These are phyloP conservation scores for Oophaga sylvatica DNA, from an alignment of 2,797 vertebrate genomes.

Conservation along the genomic window DNA sequence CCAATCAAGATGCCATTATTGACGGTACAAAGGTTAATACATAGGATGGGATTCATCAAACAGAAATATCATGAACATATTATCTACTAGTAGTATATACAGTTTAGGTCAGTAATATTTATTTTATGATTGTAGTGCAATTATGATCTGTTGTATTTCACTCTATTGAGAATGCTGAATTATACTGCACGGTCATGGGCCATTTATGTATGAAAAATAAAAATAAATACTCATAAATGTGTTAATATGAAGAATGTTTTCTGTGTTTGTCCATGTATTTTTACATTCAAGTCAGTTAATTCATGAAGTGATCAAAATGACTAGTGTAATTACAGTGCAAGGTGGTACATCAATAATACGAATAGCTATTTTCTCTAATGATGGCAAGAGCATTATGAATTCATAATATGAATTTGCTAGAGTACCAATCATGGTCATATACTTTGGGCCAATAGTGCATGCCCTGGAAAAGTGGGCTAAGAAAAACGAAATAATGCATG, in stretches of 20 bases:
- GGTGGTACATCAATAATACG: not conserved
- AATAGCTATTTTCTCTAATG: not conserved
- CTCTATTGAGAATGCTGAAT: not conserved
- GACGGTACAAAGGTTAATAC: slow-evolving; percentile 54
- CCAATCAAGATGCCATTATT: slow-evolving; percentile 58
- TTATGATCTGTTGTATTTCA: not conserved
- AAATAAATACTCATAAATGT: not conserved
- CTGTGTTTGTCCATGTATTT: not conserved
- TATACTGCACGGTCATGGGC: not conserved
- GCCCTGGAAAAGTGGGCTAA: not conserved
- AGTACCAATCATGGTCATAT: not conserved
- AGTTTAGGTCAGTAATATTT: slow-evolving; percentile 19
- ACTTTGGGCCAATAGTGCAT: not conserved
- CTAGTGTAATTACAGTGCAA: not conserved
- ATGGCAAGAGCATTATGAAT: not conserved
- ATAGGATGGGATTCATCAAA: slow-evolving; percentile 32
- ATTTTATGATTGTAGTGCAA: slow-evolving; percentile 24
- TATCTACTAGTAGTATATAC: not conserved
- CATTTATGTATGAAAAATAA: not conserved
- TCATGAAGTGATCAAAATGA: not conserved
- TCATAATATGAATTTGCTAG: not conserved
- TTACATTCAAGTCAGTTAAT: not conserved
- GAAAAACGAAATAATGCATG: not conserved
- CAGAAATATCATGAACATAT: slow-evolving; percentile 14
- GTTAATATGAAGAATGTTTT: not conserved